A percentile compares a stretch with the other conserved stretches of the same genome.
phyloP scores from a whole-genome alignment of 2,113 vertebrate species.

The Pomatorhinus ruficollis region DNA sequence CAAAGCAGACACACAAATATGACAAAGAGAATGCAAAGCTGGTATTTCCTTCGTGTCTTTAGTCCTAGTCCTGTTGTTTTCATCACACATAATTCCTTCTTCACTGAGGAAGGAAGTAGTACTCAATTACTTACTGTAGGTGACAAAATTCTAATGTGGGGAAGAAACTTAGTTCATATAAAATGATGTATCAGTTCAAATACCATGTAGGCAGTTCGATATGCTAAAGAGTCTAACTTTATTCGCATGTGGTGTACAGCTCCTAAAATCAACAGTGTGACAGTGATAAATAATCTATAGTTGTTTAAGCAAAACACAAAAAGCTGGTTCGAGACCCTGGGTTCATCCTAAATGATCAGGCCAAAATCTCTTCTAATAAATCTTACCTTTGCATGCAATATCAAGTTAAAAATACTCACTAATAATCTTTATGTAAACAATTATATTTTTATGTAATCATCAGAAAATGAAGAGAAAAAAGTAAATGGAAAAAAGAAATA shows the following conservation, averaged over 20 bases:
- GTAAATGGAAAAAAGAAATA: background rate
- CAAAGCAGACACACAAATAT: background rate
- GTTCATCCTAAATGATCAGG: background rate
- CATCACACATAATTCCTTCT: background rate
- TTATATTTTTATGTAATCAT: background rate
- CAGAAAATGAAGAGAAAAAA: background rate
- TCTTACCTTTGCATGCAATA: background rate
- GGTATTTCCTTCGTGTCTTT: background rate
- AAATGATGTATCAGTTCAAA: background rate
- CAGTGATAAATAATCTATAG: background rate
- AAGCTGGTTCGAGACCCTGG: background rate
- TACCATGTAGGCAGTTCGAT: background rate
- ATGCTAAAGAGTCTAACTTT: background rate
- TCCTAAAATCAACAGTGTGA: background rate
- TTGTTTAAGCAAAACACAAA: background rate
- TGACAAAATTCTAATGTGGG: background rate
- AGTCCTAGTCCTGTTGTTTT: background rate
- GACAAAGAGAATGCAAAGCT: background rate
- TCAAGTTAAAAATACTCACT: background rate
- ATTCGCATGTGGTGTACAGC: background rate
- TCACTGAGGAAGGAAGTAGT: background rate
- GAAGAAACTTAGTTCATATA: fast-evolving
- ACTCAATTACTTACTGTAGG: background rate
- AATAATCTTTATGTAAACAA: background rate
- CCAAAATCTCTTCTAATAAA: background rate